Evolutionary conservation across 2,113 vertebrate genomes (phyloP).

Genomic region (Xiphias gladius): DNA sequence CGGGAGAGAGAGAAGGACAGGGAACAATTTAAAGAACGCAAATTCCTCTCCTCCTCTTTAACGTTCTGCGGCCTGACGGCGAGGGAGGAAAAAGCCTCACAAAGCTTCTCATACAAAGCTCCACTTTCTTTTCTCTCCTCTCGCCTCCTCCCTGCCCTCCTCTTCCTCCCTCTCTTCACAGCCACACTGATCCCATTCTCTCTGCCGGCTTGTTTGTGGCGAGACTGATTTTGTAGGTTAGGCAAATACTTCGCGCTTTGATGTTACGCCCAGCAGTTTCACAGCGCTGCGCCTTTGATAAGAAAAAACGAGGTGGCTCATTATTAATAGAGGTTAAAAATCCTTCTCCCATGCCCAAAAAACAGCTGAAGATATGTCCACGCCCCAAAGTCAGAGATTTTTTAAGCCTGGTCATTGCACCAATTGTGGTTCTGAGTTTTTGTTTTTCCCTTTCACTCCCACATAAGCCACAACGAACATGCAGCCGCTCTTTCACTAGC

Average conservation of each 20-base stretch:
- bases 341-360: slow-evolving; percentile 9
- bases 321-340: slow-evolving; percentile 58
- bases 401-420: slow-evolving; percentile 17
- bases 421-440: neutral
- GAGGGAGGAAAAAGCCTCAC: slow-evolving; percentile 58
- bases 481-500: slow-evolving; percentile 2
- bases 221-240: slow-evolving; percentile 55
- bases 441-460: neutral
- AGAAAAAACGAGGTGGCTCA: slow-evolving; percentile 45
- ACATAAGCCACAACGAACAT: neutral
- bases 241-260: slow-evolving; percentile 63
- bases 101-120: slow-evolving; percentile 73
- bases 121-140: slow-evolving; percentile 59
- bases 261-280: slow-evolving; percentile 64
- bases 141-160: neutral
- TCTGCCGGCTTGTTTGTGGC: slow-evolving; percentile 60
- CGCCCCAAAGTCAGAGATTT: neutral
- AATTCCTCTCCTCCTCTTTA: slow-evolving; percentile 72
- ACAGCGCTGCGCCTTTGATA: slow-evolving; percentile 38
- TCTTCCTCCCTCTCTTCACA: slow-evolving; percentile 37
- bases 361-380: slow-evolving; percentile 15
- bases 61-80: slow-evolving; percentile 63
- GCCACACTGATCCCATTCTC: slow-evolving; percentile 75
- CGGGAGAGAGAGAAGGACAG: slow-evolving; percentile 14
- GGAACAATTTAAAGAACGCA: slow-evolving; percentile 66